Evolutionary conservation across 1,140 invertebrate genomes (phyloP).

Genomic region (Cyclargus thomasi): DNA sequence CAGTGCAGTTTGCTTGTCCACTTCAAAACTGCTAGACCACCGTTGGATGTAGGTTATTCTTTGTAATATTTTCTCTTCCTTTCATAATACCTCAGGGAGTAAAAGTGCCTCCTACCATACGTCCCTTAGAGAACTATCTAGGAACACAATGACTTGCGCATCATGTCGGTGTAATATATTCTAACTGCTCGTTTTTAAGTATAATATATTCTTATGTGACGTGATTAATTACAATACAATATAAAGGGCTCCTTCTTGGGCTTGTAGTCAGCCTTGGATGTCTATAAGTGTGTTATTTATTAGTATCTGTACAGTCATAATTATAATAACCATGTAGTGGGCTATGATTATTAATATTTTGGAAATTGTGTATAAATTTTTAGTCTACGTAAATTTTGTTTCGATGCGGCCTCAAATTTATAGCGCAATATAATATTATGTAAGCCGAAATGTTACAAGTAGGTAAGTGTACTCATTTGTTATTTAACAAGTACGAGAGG

Average conservation of each 20-base stretch:
- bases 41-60: background rate
- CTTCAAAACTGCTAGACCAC: background rate
- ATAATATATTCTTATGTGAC: conserved; percentile 19
- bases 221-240: conserved; percentile 17
- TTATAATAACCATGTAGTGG: background rate
- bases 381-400: too few relatives aligned
- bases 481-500: too few relatives aligned
- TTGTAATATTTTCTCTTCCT: background rate
- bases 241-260: conserved; percentile 13
- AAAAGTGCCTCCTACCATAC: background rate
- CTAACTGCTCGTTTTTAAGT: conserved; percentile 14
- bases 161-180: conserved; percentile 10
- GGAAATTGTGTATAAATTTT: too few relatives aligned
- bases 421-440: too few relatives aligned
- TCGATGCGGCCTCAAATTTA: too few relatives aligned
- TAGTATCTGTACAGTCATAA: background rate
- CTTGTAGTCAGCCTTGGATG: conserved; percentile 13
- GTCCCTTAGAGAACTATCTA: background rate
- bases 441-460: too few relatives aligned
- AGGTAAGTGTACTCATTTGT: too few relatives aligned
- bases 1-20: background rate
- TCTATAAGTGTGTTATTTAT: conserved; percentile 2
- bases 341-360: too few relatives aligned
- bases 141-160: background rate
- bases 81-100: conserved; percentile 6